Evolutionary conservation across 2,797 vertebrate genomes (phyloP), one percentile per base, ranked within the genome.

Genomic region (Varecia variegata): DNA sequence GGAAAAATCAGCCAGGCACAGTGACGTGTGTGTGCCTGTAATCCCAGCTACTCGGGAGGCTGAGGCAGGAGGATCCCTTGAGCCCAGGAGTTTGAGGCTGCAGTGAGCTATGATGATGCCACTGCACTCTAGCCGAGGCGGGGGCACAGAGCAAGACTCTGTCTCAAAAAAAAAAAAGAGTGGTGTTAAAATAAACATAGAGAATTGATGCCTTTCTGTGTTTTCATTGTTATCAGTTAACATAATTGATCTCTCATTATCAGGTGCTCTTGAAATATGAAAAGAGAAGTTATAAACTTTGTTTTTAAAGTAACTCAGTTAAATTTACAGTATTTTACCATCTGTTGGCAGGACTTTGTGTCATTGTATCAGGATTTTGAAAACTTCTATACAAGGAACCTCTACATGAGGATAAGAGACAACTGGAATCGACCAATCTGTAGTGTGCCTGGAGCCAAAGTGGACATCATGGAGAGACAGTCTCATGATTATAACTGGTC

Each of bases 321-420:
- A 94, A 93, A 79, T 83, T 56, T 88, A 90, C 71, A 35, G 4
- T 18, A 21, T 95, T 83, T 98, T 88, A 21, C 21, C 96, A 43
- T 97, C 82, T 95, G 40, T 97, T 98, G 98, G 97, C 98, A 99
- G 99, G 99, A 99, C 94, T 99, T 99, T 96, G 99, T 99, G 52
- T 99, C 99, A 1, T 98, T 99, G 74, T 99, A 99, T 97, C 99
- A 99, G 95, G 99, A 99, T 98, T 99, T 99, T 45, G 99, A 99
- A 98, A 99, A 99, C 98, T 99, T 99, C 96, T 99, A 99, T 98
- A 99, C 99, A 83, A 99, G 99, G 97, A 99, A 99, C 97, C 98
- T 99, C 77, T 99, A 99, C 98, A 99, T 99, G 99, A 98, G 99
- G 88, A 99, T 99, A 95, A 98, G 99, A 94, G 99, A 99, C 98